Percentiles rank a stretch among this genome's conserved stretches.
phyloP scores from a whole-genome alignment of 2,888 invertebrate genomes.

The Platycnemis pennipes region DNA sequence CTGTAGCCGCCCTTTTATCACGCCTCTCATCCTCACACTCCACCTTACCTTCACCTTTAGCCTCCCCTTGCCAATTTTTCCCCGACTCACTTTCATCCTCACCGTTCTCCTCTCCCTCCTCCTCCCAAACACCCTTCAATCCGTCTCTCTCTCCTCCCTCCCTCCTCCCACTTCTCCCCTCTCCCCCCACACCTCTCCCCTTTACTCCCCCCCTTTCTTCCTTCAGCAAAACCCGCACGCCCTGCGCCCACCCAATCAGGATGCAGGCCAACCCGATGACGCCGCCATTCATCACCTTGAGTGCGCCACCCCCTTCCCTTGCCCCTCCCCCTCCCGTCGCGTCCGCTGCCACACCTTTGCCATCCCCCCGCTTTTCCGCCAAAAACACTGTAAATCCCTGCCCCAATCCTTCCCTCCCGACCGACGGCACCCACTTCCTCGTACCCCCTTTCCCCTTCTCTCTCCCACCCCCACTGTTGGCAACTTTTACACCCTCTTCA shows the following conservation, averaged over 20 bases:
- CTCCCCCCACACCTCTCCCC: background rate
- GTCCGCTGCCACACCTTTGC: conserved; percentile 14
- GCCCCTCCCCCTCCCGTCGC: background rate
- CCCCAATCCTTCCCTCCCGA: background rate
- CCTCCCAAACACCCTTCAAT: background rate
- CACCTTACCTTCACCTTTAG: background rate
- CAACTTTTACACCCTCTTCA: background rate
- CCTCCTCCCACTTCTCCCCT: background rate
- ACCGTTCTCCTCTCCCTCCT: background rate
- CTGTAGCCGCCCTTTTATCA: background rate
- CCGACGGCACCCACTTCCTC: background rate
- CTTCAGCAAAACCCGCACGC: conserved; percentile 21
- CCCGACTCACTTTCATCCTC: background rate
- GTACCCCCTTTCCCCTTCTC: background rate
- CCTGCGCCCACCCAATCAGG: conserved; percentile 40
- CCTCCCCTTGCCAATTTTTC: conserved; percentile 1
- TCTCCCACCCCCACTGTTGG: background rate
- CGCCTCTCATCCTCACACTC: background rate
- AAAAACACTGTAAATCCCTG: background rate
- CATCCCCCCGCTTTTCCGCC: background rate
- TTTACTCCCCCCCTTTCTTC: background rate
- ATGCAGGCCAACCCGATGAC: conserved; percentile 47
- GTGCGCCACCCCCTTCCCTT: conserved; percentile 1
- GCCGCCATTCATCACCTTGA: conserved; percentile 51
- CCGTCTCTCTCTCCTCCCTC: background rate